Evolutionary conservation across 2,888 invertebrate species (phyloP).

Genomic region (Noctua comes): DNA sequence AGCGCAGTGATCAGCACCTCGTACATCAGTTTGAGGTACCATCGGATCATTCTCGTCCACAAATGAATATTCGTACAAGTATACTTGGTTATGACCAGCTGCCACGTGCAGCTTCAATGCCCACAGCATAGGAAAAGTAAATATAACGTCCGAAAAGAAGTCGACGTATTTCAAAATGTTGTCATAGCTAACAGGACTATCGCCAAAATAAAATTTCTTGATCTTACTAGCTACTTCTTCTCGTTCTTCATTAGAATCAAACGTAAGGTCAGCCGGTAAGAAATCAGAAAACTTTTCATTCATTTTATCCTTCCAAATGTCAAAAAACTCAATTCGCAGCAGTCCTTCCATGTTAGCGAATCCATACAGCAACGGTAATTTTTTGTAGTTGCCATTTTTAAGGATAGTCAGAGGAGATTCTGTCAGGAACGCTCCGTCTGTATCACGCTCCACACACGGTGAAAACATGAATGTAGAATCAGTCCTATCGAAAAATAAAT

Average conservation of each 20-base stretch:
- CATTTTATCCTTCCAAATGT: conserved; percentile 72
- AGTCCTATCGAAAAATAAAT: conserved; percentile 53
- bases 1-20: conserved; percentile 72
- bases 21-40: conserved; percentile 66
- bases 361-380: conserved; percentile 70
- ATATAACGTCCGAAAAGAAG: conserved; percentile 79
- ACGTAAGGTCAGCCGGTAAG: conserved; percentile 75
- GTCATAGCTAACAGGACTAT: conserved; percentile 66
- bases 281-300: conserved; percentile 63
- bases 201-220: conserved; percentile 75
- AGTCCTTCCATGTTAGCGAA: conserved; percentile 74
- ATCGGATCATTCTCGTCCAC: conserved; percentile 66
- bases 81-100: conserved; percentile 75
- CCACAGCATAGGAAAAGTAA: conserved; percentile 69
- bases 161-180: conserved; percentile 72
- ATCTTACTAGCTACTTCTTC: conserved; percentile 67
- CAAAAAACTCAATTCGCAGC: conserved; percentile 65
- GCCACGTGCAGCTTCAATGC: conserved; percentile 70
- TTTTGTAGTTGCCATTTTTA: conserved; percentile 66
- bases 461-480: conserved; percentile 65
- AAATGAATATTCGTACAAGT: conserved; percentile 77
- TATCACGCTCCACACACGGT: conserved; percentile 63
- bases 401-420: conserved; percentile 73
- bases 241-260: conserved; percentile 70
- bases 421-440: conserved; percentile 69